Base-by-base conservation (phyloP, 2,888 invertebrate species). In the Andricus curvator region DNA sequence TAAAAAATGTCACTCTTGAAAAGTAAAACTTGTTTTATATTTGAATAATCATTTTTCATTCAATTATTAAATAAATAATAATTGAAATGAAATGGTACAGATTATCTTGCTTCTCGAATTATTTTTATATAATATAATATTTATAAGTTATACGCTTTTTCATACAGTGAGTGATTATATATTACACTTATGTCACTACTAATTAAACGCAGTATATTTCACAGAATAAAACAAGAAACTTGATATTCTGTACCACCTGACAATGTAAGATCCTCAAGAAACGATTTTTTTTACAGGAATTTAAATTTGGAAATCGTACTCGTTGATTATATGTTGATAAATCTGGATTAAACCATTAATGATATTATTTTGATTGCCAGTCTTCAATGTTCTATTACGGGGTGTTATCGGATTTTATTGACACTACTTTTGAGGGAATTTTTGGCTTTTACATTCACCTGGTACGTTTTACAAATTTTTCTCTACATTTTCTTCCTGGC, bases 331-430 rank as follows among this genome's bases (percentile, higher is more conserved):
- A 33, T 22, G 20, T 33, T 17, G 83, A 81, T 81, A 81, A 82
- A 85, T 86, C 82, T 79, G 81, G 79, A 80, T 62, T 82, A 78
- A 68, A 81, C 83, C 79, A 84, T 77, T 83, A 80, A 84, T 84
- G 80, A 82, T 81, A 83, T 80, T 88, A 89, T 90, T 90, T 90
- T 90, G 89, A 90, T 90, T 90, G 88, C 88, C 90, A 90, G 90
- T 90, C 90, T 90, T 89, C 86, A 86, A 88, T 88, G 86, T 87
- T 89, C 86, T 86, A 88, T 85, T 84, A 78, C 74, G 25, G 25
- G 51, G 29, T 29, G 41, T 25, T 48, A 17, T 70, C 48, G 48
- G 29, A 48, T 70, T 51, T 70, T 51, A 6, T 41, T 48, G 6
- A 25, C 56, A 56, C n/a, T 56, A 56, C 56, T 3, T n/a, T 20